Evolutionary conservation across 2,888 invertebrate species (phyloP).

Genomic region (Agonopterix arenella): DNA sequence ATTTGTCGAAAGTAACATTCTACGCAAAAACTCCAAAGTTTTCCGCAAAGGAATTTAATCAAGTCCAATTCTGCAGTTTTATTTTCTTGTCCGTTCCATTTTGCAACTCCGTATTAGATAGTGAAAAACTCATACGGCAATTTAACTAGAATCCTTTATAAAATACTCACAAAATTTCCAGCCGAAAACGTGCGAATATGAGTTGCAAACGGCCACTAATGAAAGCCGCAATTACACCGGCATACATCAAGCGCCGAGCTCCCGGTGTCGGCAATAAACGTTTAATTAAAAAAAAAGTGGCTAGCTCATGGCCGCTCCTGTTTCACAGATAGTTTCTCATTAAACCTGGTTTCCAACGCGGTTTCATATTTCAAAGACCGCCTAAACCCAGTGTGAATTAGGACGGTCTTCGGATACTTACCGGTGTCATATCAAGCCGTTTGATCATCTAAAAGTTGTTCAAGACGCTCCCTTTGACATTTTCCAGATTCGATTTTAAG

Average conservation of each 20-base stretch:
- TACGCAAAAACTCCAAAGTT: too few species aligned
- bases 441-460: slow-evolving; percentile 32
- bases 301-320: slow-evolving; percentile 16
- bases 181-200: slow-evolving; percentile 33
- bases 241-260: slow-evolving; percentile 26
- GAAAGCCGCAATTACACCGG: slow-evolving; percentile 39
- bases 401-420: slow-evolving; percentile 16
- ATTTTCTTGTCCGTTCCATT: too few species aligned
- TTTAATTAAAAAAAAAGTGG: slow-evolving; percentile 38
- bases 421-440: slow-evolving; percentile 39
- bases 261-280: slow-evolving; percentile 24
- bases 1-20: too few species aligned
- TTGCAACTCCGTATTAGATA: too few species aligned
- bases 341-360: slow-evolving; percentile 25
- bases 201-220: slow-evolving; percentile 39
- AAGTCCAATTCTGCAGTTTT: too few species aligned
- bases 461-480: slow-evolving; percentile 22
- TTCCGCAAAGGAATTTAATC: too few species aligned
- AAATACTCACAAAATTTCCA: slow-evolving; percentile 22
- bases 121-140: not conserved
- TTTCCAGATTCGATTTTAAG: slow-evolving; percentile 34
- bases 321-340: slow-evolving; percentile 44
- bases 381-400: slow-evolving; percentile 26
- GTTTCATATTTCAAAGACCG: slow-evolving; percentile 40
- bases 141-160: slow-evolving; percentile 1